A percentile compares a stretch with the other conserved stretches of the same genome.
phyloP scores from a whole-genome alignment of 1,140 invertebrate genomes.

The Neocloeon triangulifer region DNA sequence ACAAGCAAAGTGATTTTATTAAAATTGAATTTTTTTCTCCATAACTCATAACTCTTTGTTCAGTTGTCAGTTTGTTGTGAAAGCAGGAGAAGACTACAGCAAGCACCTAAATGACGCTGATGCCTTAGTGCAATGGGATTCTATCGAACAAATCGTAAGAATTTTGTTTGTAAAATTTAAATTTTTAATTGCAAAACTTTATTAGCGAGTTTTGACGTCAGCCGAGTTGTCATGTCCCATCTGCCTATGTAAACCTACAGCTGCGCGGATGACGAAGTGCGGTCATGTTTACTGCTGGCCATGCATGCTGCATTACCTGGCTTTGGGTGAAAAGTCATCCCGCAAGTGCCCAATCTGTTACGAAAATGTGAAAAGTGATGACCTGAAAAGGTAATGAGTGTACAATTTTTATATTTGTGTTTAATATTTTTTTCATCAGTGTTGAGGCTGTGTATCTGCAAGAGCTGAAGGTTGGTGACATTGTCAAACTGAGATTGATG shows the following conservation, averaged over 20 bases:
- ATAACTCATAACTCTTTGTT: slow-evolving; percentile 22
- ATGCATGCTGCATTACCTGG: slow-evolving; percentile 81
- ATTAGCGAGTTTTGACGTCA: slow-evolving; percentile 28
- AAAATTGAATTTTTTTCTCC: too few species aligned
- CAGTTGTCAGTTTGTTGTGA: slow-evolving; percentile 89
- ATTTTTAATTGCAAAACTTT: slow-evolving; percentile 7
- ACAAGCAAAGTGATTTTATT: slow-evolving; percentile 83
- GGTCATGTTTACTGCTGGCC: slow-evolving; percentile 93
- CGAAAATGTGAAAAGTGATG: slow-evolving; percentile 45
- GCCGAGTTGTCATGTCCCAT: slow-evolving; percentile 72
- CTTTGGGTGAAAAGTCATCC: slow-evolving; percentile 53
- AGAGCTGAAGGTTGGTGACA: slow-evolving; percentile 39
- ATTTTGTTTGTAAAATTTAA: slow-evolving; percentile 2
- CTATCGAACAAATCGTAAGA: slow-evolving; percentile 79
- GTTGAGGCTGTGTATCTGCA: slow-evolving; percentile 29
- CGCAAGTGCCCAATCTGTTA: slow-evolving; percentile 74
- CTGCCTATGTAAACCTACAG: slow-evolving; percentile 59
- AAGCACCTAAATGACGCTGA: slow-evolving; percentile 63
- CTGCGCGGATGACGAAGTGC: slow-evolving; percentile 80
- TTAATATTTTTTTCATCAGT: slow-evolving; percentile 15
- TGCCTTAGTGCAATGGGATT: slow-evolving; percentile 71
- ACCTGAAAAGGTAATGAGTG: slow-evolving; percentile 48
- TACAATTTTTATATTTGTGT: slow-evolving; percentile 7
- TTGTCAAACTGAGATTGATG: slow-evolving; percentile 67
- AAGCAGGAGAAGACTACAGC: slow-evolving; percentile 49